Evolutionary conservation across 2,888 invertebrate species (phyloP).

Genomic region (Bimastos eiseni): DNA sequence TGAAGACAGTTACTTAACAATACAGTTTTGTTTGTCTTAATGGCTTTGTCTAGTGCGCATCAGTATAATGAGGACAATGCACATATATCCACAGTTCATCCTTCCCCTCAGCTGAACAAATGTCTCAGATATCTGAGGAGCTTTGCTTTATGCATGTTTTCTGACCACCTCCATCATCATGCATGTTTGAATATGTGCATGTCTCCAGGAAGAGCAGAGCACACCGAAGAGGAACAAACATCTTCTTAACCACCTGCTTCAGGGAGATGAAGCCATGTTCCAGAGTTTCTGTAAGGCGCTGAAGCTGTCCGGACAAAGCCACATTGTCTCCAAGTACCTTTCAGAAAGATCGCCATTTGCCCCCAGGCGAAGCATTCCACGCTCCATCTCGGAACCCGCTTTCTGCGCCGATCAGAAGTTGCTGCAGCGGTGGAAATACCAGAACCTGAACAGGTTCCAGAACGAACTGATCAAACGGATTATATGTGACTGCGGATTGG

Average conservation of each 20-base stretch:
- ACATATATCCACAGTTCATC: background rate
- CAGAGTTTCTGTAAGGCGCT: background rate
- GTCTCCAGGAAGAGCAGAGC: background rate
- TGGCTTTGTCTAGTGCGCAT: too few relatives aligned
- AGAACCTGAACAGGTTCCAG: background rate
- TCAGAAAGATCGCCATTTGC: background rate
- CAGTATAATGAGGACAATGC: too few relatives aligned
- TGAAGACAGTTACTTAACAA: too few relatives aligned
- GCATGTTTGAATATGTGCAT: background rate
- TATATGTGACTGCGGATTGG: background rate
- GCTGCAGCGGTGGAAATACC: background rate
- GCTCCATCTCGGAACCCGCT: background rate
- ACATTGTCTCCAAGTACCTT: background rate
- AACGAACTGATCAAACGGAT: constrained; percentile 8
- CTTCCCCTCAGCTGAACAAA: background rate
- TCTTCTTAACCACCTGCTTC: background rate
- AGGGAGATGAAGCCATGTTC: background rate
- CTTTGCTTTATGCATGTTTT: background rate
- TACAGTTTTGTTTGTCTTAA: too few relatives aligned
- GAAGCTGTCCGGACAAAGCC: background rate
- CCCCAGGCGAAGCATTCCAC: background rate
- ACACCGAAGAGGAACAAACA: background rate
- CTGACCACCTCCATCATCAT: background rate
- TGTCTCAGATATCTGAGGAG: background rate
- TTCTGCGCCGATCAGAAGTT: background rate